Evolutionary conservation across 2,113 vertebrate species (phyloP).

Genomic region (Acanthochromis polyacanthus): DNA sequence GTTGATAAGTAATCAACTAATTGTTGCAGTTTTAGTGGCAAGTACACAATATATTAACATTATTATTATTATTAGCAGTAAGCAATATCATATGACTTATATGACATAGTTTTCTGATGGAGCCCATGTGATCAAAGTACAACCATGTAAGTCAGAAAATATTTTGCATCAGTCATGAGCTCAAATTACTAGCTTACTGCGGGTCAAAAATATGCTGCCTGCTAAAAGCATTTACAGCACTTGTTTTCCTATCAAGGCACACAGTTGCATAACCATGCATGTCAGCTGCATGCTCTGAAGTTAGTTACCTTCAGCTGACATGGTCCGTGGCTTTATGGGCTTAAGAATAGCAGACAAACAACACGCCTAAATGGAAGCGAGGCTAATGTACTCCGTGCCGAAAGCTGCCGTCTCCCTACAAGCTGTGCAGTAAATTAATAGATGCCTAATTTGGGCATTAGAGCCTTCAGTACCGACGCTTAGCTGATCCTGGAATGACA

Average conservation of each 20-base stretch:
- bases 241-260: conserved; percentile 7
- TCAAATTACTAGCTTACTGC: background rate
- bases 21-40: too few species aligned
- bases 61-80: too few species aligned
- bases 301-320: conserved; percentile 31
- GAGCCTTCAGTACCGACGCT: background rate
- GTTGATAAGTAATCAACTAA: too few species aligned
- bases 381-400: background rate
- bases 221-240: background rate
- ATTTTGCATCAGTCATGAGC: background rate
- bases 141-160: too few species aligned
- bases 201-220: background rate
- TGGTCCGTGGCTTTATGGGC: conserved; percentile 12
- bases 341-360: conserved; percentile 33
- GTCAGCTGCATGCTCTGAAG: conserved; percentile 26
- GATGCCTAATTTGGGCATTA: background rate
- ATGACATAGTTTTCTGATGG: too few species aligned
- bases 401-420: too few species aligned
- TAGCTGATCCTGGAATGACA: too few species aligned
- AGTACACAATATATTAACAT: too few species aligned
- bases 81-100: too few species aligned
- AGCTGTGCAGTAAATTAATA: too few species aligned
- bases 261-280: conserved; percentile 43
- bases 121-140: too few species aligned
- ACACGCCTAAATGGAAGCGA: background rate